Base-by-base conservation (phyloP, 2,113 vertebrate genomes). In the Amblyopsis rosae region DNA sequence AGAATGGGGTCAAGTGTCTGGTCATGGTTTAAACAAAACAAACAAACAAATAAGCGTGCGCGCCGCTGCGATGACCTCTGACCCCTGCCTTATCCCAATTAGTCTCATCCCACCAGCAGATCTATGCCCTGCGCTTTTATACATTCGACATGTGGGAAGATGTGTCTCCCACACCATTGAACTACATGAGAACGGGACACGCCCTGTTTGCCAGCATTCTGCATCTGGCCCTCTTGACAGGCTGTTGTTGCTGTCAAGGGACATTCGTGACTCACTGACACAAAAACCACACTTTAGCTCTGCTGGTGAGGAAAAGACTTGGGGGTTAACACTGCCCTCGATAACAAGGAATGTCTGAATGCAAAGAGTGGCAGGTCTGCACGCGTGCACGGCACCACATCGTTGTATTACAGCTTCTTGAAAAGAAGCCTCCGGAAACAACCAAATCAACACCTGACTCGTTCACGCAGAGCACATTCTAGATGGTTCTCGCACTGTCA, bases 1-100 rank as follows among this genome's bases (percentile, higher is more conserved):
- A 79, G 75, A 76, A 62, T 67, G 68, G 76, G 70, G 68, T 82
- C 63, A 83, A 74, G 70, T 67, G 72, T 72, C n/a, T 79, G 77
- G 62, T 62, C 65, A 69, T 69, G 78, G 48, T 66, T 33, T 45
- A 76, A 16, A 19, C 9, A 19, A 1, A 19, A 11, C 16, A 17
- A 17, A 1, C 15, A 56, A 17, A 15, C 54, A 56, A 17, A 53
- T 6, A 51, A 54, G 19, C 19, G 19, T 19, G 19, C 19, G 19
- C 19, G 55, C n/a, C 16, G 3, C 53, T 63, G 35, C 54, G 35
- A 5, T 68, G 73, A 0, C 73, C 72, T 69, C 46, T 74, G 65
- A 70, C 51, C 71, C 12, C 12, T 62, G 41, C 68, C 47, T 19
- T 19, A 16, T 66, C 16, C 73, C 50, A 77, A 82, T 78, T 62